These are phyloP conservation scores for Trilocha varians DNA, from an alignment of 2,888 invertebrate species.

Conservation along the genomic window DNA sequence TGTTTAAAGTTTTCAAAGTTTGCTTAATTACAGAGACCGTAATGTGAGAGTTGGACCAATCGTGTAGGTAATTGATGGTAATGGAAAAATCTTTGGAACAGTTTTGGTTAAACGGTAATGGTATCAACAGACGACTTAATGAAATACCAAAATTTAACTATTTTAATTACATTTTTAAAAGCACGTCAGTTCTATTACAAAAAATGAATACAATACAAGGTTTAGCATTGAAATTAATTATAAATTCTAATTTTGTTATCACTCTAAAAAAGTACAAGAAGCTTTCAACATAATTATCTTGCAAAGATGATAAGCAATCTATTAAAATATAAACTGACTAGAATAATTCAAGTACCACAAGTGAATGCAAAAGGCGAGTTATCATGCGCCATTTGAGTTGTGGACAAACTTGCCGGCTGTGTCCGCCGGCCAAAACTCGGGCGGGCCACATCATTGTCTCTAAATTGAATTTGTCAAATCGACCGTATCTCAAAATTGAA, in stretches of 20 bases:
- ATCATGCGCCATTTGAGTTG: slow-evolving; percentile 15
- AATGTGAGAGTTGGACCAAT: slow-evolving; percentile 31
- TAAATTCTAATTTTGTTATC: too few relatives aligned
- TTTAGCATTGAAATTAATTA: too few relatives aligned
- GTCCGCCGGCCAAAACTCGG: slow-evolving; percentile 21
- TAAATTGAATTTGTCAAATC: slow-evolving; percentile 29
- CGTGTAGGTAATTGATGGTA: slow-evolving; percentile 38
- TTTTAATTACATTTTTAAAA: too few relatives aligned
- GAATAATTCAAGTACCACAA: too few relatives aligned
- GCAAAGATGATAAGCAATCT: too few relatives aligned
- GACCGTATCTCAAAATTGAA: not conserved
- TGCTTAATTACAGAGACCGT: slow-evolving; percentile 47
- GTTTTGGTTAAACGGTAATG: too few relatives aligned
- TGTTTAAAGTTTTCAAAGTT: slow-evolving; percentile 52
- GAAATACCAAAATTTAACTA: too few relatives aligned
- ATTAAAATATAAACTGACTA: too few relatives aligned
- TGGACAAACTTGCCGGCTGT: slow-evolving; percentile 18
- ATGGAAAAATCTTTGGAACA: slow-evolving; percentile 30
- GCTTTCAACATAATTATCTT: slow-evolving; percentile 20
- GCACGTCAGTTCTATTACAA: too few relatives aligned
- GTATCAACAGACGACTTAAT: too few relatives aligned
- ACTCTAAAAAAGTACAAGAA: slow-evolving; percentile 23
- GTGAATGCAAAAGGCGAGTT: slow-evolving; percentile 18
- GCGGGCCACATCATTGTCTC: slow-evolving; percentile 26
- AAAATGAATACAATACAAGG: too few relatives aligned